phyloP scores from a whole-genome alignment of 2,113 vertebrate species.

The Zosterops lateralis region DNA sequence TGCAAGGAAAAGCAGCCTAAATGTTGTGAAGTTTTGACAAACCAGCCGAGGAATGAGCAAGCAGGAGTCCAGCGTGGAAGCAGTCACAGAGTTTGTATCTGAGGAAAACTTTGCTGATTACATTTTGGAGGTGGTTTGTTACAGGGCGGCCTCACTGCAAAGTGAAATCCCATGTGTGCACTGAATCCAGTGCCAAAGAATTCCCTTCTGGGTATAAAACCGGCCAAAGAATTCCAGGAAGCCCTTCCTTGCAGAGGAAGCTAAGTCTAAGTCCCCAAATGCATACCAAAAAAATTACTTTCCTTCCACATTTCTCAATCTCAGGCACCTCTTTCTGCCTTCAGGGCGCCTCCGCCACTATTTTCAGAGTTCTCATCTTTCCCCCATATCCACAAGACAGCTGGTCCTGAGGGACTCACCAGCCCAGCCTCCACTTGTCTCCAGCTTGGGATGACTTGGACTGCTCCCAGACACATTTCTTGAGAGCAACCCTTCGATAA shows the following conservation, averaged over 20 bases:
- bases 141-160: not conserved
- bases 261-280: not conserved
- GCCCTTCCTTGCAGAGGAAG: conserved; percentile 18
- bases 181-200: not conserved
- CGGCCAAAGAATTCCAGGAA: not conserved
- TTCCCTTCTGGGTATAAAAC: conserved; percentile 22
- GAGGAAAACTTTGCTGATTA: conserved; percentile 11
- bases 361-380: conserved; percentile 44
- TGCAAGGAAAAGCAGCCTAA: conserved; percentile 48
- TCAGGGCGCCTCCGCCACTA: not conserved
- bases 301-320: conserved; percentile 25
- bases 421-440: not conserved
- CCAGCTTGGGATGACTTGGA: not conserved
- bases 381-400: not conserved
- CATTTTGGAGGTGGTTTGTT: conserved; percentile 18
- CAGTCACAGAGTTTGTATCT: not conserved
- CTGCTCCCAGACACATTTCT: conserved; percentile 7
- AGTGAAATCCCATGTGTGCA: not conserved
- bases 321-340: conserved; percentile 22
- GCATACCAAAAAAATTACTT: conserved; percentile 8
- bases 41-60: conserved; percentile 41
- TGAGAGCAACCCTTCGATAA: conserved; percentile 18
- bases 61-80: conserved; percentile 39
- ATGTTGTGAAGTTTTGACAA: conserved; percentile 50
- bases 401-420: not conserved